Base-by-base conservation (phyloP, 1,140 invertebrate species). In the Drosophila sechellia region DNA sequence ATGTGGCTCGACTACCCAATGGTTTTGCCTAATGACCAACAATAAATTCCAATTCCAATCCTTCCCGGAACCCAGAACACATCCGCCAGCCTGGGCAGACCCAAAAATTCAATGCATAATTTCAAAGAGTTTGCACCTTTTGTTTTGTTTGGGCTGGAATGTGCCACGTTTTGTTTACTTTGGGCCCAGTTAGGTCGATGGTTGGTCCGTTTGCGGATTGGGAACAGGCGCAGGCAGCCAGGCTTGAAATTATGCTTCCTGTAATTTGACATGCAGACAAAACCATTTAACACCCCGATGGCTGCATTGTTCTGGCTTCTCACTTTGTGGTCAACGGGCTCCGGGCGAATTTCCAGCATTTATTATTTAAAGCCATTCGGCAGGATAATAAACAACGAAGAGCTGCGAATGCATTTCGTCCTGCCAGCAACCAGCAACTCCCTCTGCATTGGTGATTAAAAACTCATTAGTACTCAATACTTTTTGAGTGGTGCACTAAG, bases 221-320 rank as follows among this genome's bases (percentile, higher is more conserved):
- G 64, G 64, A 50, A 71, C 63, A 77, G 75, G 63, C 49, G 66
- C 49, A 79, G 48, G 58, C 83, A 86, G 46, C 84, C 79, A 87
- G 77, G 84, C 84, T 81, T 87, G 85, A 87, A 87, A 87, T 87
- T 87, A 89, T 87, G 79, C 84, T 89, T 87, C 84, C 84, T 80
- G 84, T 87, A 89, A 89, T 87, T 89, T 89, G 84, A 89, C 84
- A 89, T 84, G 84, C 84, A 87, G 84, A 87, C 84, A 87, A 87
- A 87, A 84, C 83, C 79, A 89, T 87, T 87, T 87, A 87, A 87
- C 84, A 89, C 84, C 79, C 84, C 76, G 84, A 59, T 89, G 84
- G 53, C 45, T 84, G 84, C 84, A 87, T 87, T 87, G 84, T 87
- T 89, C 58, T 64, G 61, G 17, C 61, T 55, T 68, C 13, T 42